Percentiles rank a stretch among this genome's conserved stretches.
Conservation (phyloP, 1,140 invertebrate species). For the Papilio machaon region DNA sequence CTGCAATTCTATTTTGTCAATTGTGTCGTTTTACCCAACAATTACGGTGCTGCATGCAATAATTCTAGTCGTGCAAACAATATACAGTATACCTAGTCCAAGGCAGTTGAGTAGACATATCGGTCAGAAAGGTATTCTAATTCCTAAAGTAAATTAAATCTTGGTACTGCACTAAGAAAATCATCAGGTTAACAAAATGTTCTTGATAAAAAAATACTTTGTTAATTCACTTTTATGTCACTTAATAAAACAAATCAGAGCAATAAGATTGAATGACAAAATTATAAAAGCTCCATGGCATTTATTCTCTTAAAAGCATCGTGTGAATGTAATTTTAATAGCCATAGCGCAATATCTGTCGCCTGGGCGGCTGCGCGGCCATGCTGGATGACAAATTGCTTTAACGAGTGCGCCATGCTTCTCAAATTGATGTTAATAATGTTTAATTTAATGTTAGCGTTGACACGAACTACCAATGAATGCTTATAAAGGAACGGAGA, state of each 20-base stretch:
- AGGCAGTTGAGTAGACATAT: no score
- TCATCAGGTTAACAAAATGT: no score
- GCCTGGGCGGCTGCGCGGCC: slow-evolving; percentile 35
- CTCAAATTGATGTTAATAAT: slow-evolving; percentile 48
- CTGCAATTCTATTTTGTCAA: slow-evolving; percentile 29
- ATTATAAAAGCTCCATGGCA: neutral
- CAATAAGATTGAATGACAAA: neutral
- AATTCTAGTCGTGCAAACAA: no score
- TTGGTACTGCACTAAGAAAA: no score
- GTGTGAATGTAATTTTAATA: slow-evolving; percentile 41
- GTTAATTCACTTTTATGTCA: neutral
- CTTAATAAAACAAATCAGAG: neutral
- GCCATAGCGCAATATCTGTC: slow-evolving; percentile 48
- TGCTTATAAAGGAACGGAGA: slow-evolving; percentile 8
- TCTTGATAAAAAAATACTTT: no score
- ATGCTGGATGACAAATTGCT: slow-evolving; percentile 63
- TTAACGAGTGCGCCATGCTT: slow-evolving; percentile 63
- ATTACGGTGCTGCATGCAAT: neutral
- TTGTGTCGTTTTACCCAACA: neutral
- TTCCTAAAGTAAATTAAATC: no score
- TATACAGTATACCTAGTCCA: no score
- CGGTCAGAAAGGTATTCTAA: no score
- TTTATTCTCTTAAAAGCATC: neutral
- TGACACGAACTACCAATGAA: slow-evolving; percentile 14
- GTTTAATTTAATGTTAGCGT: slow-evolving; percentile 48